Evolutionary conservation across 1,140 invertebrate genomes (phyloP).

Genomic region (Drosophila teissieri): DNA sequence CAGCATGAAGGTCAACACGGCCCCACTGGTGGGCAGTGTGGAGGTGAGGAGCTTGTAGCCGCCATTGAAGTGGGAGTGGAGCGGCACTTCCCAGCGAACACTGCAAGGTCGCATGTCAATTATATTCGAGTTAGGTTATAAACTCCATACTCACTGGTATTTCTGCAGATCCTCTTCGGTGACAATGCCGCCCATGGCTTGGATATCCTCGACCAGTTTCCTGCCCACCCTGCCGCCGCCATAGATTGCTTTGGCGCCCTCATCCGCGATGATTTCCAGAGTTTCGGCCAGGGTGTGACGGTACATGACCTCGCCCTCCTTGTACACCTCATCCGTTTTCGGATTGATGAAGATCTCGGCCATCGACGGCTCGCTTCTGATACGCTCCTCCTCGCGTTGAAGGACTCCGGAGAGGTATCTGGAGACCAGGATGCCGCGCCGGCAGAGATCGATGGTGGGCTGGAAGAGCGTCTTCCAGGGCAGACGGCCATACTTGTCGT

Average conservation of each 20-base stretch:
- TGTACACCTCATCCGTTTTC: slow-evolving; percentile 87
- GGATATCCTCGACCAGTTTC: slow-evolving; percentile 89
- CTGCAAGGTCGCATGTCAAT: slow-evolving; percentile 21
- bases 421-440: slow-evolving; percentile 89
- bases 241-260: slow-evolving; percentile 88
- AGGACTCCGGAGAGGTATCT: slow-evolving; percentile 89
- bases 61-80: slow-evolving; percentile 85
- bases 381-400: slow-evolving; percentile 85
- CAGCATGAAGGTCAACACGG: slow-evolving; percentile 92
- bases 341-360: slow-evolving; percentile 89
- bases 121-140: neutral
- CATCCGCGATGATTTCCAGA: slow-evolving; percentile 88
- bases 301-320: slow-evolving; percentile 89
- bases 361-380: slow-evolving; percentile 87
- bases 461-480: slow-evolving; percentile 92
- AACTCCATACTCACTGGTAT: slow-evolving; percentile 84
- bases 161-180: slow-evolving; percentile 90
- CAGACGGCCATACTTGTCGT: slow-evolving; percentile 90
- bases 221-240: slow-evolving; percentile 89
- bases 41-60: slow-evolving; percentile 89
- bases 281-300: slow-evolving; percentile 90
- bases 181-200: slow-evolving; percentile 90
- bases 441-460: slow-evolving; percentile 91
- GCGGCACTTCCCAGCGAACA: slow-evolving; percentile 87
- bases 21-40: slow-evolving; percentile 93